Evolutionary conservation across 2,797 vertebrate species (phyloP).

Genomic region (Holocentrus rufus): DNA sequence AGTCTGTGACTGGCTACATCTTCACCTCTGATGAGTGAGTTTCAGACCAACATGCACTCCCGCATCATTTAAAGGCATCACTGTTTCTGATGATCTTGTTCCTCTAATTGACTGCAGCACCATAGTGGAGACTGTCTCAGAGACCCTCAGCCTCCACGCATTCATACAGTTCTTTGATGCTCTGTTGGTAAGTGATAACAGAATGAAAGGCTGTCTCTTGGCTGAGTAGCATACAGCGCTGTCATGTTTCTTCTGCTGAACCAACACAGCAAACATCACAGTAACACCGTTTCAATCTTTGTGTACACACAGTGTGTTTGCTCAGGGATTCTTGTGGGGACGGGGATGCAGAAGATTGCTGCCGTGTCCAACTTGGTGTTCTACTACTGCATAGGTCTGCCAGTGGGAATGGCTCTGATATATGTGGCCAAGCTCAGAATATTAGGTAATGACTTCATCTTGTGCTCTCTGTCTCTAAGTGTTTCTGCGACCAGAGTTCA

Average conservation of each 20-base stretch:
- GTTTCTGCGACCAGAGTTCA: neutral
- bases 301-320: slow-evolving; percentile 83
- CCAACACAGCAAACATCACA: too few species aligned
- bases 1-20: slow-evolving; percentile 81
- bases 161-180: slow-evolving; percentile 87
- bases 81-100: slow-evolving; percentile 24
- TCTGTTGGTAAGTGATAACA: slow-evolving; percentile 78
- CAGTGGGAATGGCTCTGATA: slow-evolving; percentile 88
- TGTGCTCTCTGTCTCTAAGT: neutral
- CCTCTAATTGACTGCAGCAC: slow-evolving; percentile 74
- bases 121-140: slow-evolving; percentile 83
- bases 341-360: slow-evolving; percentile 91
- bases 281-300: neutral
- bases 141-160: slow-evolving; percentile 78
- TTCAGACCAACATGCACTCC: slow-evolving; percentile 19
- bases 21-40: slow-evolving; percentile 91
- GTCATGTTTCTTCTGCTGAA: neutral
- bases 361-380: slow-evolving; percentile 87
- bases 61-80: slow-evolving; percentile 7
- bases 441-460: slow-evolving; percentile 80
- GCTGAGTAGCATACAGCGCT: slow-evolving; percentile 4
- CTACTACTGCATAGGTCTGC: slow-evolving; percentile 88
- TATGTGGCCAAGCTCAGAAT: slow-evolving; percentile 84
- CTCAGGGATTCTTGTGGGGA: slow-evolving; percentile 88
- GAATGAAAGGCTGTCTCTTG: neutral